phyloP scores from a whole-genome alignment of 2,888 invertebrate species.

The Andrena fulva region DNA sequence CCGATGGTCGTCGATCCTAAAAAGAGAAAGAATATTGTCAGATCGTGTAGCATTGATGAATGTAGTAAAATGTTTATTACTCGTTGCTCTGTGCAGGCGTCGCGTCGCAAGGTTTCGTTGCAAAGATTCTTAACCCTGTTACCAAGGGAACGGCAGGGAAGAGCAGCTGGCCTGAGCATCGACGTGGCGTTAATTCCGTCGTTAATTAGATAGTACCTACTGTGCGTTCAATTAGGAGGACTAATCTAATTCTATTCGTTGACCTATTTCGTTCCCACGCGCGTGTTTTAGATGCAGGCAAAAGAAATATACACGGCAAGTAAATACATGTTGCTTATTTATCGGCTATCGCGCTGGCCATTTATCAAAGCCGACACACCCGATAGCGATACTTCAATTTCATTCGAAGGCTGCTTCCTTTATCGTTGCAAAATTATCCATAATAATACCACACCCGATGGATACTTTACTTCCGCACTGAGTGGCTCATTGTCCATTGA shows the following conservation, averaged over 20 bases:
- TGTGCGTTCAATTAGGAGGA: slow-evolving; percentile 43
- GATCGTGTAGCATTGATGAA: too few species aligned
- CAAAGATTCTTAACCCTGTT: slow-evolving; percentile 27
- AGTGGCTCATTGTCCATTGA: too few species aligned
- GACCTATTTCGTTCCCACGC: slow-evolving; percentile 19
- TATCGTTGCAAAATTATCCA: too few species aligned
- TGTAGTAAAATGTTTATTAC: too few species aligned
- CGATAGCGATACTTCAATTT: neutral
- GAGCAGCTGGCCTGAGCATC: neutral
- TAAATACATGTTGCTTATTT: slow-evolving; percentile 12
- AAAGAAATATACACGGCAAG: neutral
- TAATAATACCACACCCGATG: too few species aligned
- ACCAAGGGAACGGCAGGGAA: neutral
- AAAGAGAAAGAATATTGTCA: too few species aligned
- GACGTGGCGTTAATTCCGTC: slow-evolving; percentile 30
- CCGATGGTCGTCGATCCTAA: too few species aligned
- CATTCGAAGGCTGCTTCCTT: too few species aligned
- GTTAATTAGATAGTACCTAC: slow-evolving; percentile 42
- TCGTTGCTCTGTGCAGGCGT: too few species aligned
- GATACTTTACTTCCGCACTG: too few species aligned
- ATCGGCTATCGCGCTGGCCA: neutral
- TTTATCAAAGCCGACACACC: neutral
- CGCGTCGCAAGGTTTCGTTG: neutral
- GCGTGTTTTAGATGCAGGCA: neutral
- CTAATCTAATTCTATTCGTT: slow-evolving; percentile 34